Conservation (phyloP, 2,113 vertebrate species). For the Odobenus rosmarus region DNA sequence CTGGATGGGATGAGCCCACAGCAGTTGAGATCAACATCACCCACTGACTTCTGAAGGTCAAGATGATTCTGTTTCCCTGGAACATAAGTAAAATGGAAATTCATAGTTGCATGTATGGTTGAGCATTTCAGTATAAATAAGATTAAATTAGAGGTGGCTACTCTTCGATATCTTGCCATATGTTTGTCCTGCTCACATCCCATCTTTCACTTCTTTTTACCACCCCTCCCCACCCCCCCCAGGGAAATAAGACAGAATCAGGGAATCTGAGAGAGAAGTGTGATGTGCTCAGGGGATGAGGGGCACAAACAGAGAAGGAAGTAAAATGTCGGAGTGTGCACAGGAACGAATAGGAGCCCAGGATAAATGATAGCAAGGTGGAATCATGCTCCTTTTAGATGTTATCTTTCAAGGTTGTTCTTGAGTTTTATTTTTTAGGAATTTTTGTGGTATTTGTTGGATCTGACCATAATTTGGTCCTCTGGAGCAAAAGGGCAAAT, state of each 20-base stretch:
- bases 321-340: not conserved
- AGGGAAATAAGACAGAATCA: not conserved
- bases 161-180: not conserved
- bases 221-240: fast-evolving
- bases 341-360: fast-evolving
- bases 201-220: not conserved
- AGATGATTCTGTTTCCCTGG: not conserved
- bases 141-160: not conserved
- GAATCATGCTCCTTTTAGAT: not conserved
- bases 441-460: not conserved
- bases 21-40: not conserved
- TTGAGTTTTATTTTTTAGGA: not conserved
- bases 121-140: not conserved
- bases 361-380: not conserved
- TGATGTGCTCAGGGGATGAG: not conserved
- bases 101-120: not conserved
- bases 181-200: not conserved
- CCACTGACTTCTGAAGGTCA: not conserved
- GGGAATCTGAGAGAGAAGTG: not conserved
- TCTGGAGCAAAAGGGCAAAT: not conserved
- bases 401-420: not conserved
- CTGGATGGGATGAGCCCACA: not conserved
- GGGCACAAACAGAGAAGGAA: not conserved
- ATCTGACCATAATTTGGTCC: not conserved
- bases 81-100: not conserved